A percentile compares a stretch with the other conserved stretches of the same genome.
Conservation (phyloP, 2,797 vertebrate species). For the Leontocebus nigricollis region DNA sequence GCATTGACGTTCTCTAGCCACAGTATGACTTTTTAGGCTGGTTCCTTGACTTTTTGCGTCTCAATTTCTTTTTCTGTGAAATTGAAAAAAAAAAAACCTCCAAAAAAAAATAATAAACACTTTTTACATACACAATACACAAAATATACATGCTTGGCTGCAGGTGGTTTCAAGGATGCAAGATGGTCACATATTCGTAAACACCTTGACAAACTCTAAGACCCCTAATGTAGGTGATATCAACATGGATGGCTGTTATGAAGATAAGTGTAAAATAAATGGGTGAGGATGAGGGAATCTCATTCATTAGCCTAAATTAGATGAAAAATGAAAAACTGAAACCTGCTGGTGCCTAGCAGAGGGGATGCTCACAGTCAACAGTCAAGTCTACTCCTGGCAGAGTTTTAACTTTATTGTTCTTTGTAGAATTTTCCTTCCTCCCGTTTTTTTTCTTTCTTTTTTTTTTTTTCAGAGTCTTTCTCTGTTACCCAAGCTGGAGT, state of each 20-base stretch:
- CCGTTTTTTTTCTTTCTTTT: too few relatives aligned
- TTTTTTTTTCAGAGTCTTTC: not conserved
- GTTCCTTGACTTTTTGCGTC: not conserved
- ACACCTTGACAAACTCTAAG: not conserved
- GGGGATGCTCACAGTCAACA: not conserved
- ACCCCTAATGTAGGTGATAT: rapidly evolving
- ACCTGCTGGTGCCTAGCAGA: not conserved
- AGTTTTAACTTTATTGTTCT: not conserved
- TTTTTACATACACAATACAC: not conserved
- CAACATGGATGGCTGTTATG: rapidly evolving
- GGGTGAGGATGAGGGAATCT: not conserved
- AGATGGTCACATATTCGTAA: not conserved
- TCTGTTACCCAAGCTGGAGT: not conserved
- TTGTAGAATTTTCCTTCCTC: not conserved
- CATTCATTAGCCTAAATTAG: not conserved
- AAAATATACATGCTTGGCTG: not conserved
- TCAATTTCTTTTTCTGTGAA: not conserved
- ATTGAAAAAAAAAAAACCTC: too few relatives aligned
- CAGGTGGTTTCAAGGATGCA: rapidly evolving
- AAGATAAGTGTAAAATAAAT: rapidly evolving
- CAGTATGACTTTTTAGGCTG: not conserved
- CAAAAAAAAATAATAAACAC: rapidly evolving
- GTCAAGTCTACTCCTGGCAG: not conserved
- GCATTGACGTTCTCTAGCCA: not conserved
- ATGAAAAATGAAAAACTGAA: not conserved